Percentiles rank a stretch among this genome's conserved stretches.
Evolutionary conservation across 1,140 invertebrate species (phyloP).

Genomic region (Papilio machaon): DNA sequence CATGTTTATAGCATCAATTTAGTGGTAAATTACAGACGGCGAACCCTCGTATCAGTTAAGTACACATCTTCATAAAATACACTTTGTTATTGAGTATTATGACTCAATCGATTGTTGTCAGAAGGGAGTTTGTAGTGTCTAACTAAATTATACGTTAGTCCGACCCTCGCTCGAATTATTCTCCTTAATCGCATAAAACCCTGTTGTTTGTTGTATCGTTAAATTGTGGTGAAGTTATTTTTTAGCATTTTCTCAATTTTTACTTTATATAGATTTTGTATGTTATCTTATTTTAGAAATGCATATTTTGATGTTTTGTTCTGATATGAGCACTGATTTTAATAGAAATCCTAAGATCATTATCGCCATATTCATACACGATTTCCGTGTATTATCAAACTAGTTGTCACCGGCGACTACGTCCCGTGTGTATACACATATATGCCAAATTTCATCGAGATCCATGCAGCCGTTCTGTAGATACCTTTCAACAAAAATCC

Average conservation of each 20-base stretch:
- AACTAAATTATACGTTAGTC: constrained; percentile 66
- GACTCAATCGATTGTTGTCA: constrained; percentile 71
- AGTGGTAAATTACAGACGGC: constrained; percentile 54
- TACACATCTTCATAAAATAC: constrained; percentile 67
- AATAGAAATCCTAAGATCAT: too few relatives aligned
- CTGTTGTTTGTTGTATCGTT: constrained; percentile 38
- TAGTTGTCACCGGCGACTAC: too few relatives aligned
- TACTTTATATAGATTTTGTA: neutral
- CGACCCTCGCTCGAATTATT: constrained; percentile 43
- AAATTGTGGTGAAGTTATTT: constrained; percentile 15
- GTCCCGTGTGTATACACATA: too few relatives aligned
- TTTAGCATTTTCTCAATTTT: neutral
- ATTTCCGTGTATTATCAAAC: too few relatives aligned
- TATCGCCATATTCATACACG: too few relatives aligned
- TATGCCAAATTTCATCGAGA: too few relatives aligned
- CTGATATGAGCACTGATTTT: neutral
- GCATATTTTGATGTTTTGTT: neutral
- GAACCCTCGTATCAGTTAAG: constrained; percentile 62
- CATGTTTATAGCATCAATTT: constrained; percentile 67
- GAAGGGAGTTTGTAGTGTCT: constrained; percentile 65
- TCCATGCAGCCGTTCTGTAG: too few relatives aligned
- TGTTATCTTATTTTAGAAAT: neutral
- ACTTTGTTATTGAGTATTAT: constrained; percentile 63
- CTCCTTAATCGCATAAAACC: constrained; percentile 29
- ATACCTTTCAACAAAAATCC: too few relatives aligned